Percentiles rank a stretch among this genome's conserved stretches.
Conservation (phyloP, 2,888 invertebrate genomes). For the Caenorhabditis wallacei region DNA sequence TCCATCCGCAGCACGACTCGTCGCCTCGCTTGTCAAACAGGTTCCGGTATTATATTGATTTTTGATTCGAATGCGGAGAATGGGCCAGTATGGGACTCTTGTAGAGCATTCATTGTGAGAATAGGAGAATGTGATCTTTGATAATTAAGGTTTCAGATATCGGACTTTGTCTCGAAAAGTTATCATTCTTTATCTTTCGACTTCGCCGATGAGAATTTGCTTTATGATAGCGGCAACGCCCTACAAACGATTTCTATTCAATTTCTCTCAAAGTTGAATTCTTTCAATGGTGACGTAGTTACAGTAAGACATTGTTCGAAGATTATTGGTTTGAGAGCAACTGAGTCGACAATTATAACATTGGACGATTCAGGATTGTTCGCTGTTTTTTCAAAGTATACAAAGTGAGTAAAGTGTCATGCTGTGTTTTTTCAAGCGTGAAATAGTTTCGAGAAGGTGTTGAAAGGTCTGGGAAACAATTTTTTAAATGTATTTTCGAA, state of each 20-base stretch:
- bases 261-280: constrained; percentile 50
- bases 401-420: constrained; percentile 37
- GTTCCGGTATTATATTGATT: constrained; percentile 52
- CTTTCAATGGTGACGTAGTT: constrained; percentile 51
- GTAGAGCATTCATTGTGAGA: constrained; percentile 52
- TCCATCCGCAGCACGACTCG: constrained; percentile 52
- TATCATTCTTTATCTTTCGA: constrained; percentile 61
- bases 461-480: not conserved
- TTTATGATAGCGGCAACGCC: constrained; percentile 61
- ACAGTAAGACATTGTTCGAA: constrained; percentile 55
- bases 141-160: constrained; percentile 28
- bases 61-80: constrained; percentile 48
- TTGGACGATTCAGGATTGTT: constrained; percentile 59
- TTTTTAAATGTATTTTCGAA: not conserved
- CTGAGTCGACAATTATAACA: constrained; percentile 40
- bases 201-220: constrained; percentile 54
- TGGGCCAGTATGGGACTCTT: constrained; percentile 49
- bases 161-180: constrained; percentile 42
- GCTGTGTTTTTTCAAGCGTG: not conserved
- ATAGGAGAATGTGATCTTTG: not conserved
- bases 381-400: constrained; percentile 56
- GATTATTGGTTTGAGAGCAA: constrained; percentile 42
- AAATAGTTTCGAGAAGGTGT: not conserved
- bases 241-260: constrained; percentile 47
- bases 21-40: constrained; percentile 56